Base-by-base conservation (phyloP, 2,113 vertebrate species). In the Lichenostomus cassidix region DNA sequence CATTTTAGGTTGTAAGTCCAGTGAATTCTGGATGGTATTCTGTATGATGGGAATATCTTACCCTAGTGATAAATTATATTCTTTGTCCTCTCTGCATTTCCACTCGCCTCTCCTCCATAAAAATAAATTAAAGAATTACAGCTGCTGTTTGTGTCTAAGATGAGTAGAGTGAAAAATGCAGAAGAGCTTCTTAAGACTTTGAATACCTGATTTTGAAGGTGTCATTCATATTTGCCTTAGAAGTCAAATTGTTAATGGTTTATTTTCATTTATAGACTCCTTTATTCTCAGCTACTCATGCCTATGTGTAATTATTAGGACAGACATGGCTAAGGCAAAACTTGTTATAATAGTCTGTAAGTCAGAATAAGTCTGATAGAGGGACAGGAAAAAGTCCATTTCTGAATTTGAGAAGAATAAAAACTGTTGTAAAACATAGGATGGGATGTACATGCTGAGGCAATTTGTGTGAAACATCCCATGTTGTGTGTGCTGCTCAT, bases 301-400 rank as follows among this genome's bases (percentile, higher is more conserved):
- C 15, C 22, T 69, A 0, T 2, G 0, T 69, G 53, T 84, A 13
- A 6, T 19, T 35, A 46, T 79, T 22, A 52, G 71, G n/a, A 33
- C 31, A 73, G 39, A 60, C 21, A 21, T 70, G 29, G 52, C 53
- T 64, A 11, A 62, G 58, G 10, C 21, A 63, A 50, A 58, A 19
- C 11, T 31, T 67, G 7, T 52, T 76, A 1, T 18, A 37, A 6
- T 22, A 44, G 37, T 60, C 49, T 55, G 20, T 67, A 46, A 71
- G 28, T 79, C 52, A 71, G 29, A 75, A 14, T 55, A 31, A n/a
- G 13, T 44, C 37, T 52, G 33, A 31, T 35, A 42, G 62, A 62
- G 24, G 9, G n/a, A 15, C 13, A 41, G 2, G 16, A 12, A 25
- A 29, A 80, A 85, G 46, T 55, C 53, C 33, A 9, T 33, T 73